Base-by-base conservation (phyloP, 2,113 vertebrate species). In the Ageneiosus marmoratus region DNA sequence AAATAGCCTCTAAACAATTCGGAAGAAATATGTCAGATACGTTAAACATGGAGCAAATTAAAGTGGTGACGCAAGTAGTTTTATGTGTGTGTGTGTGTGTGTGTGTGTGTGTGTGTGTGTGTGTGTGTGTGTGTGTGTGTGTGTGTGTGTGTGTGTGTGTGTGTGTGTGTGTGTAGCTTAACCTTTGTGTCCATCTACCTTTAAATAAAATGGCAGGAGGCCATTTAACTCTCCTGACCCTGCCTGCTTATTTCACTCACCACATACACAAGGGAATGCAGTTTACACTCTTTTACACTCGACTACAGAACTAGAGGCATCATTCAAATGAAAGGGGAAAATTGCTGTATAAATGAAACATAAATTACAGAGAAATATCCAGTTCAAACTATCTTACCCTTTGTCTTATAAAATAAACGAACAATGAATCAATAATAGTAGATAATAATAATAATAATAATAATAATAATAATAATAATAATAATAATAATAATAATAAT, bases 191-290 rank as follows among this genome's bases (percentile, higher is more conserved):
- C 60, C 32, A 16, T 56, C 16, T 41, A 46, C 73, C 73, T 65
- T 34, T 27, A 77, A 83, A 83, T 76, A 83, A 65, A 76, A 63
- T 55, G 15, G 73, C 46, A 67, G 15, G 60, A 50, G 53, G 48
- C 69, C 74, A 60, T 46, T 78, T n/a, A 70, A 48, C 75, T 70
- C 27, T 70, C 20, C 51, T 32, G 46, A 62, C 18, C 44, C 22
- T 1, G 5, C 32, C 73, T 75, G 9, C 18, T 22, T 22, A 34
- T 53, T 75, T 46, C 53, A 60, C 15, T 27, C 51, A 46, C 32
- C 79, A 72, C 34, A 51, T 69, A 72, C 4, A 9, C 5, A 70
- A 9, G 29, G 18, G 37, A 81, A 16, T 24, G 20, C 9, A 29
- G 1, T 29, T 32, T 32, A 72, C 69, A n/a, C 2, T 34, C 50